These are phyloP conservation scores for Trachelus troglodyta DNA, from an alignment of 2,888 invertebrate species.

Conservation along the genomic window DNA sequence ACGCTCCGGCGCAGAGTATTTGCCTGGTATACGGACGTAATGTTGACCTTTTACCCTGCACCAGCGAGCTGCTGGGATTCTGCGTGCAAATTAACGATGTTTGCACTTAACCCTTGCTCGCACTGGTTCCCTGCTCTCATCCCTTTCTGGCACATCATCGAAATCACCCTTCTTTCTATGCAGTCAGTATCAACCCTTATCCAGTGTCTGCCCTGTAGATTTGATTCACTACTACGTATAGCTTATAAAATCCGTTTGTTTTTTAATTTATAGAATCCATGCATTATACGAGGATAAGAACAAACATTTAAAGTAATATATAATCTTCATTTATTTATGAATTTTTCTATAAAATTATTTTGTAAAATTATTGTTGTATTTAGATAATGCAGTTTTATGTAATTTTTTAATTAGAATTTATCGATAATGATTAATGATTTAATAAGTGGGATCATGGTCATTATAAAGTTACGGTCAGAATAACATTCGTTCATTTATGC, in stretches of 20 bases:
- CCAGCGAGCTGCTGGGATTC: conserved; percentile 35
- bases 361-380: background rate
- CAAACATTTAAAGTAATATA: background rate
- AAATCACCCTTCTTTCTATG: background rate
- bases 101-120: conserved; percentile 58
- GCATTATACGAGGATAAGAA: background rate
- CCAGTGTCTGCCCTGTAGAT: background rate
- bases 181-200: background rate
- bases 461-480: background rate
- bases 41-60: conserved; percentile 64
- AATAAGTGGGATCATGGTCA: background rate
- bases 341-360: background rate
- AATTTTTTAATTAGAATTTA: background rate
- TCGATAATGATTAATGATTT: background rate
- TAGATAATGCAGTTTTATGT: background rate
- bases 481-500: background rate
- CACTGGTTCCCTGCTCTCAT: conserved; percentile 2
- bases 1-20: conserved; percentile 62
- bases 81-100: conserved; percentile 64
- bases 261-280: background rate
- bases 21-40: conserved; percentile 51
- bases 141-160: background rate
- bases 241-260: background rate
- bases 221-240: background rate
- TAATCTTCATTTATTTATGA: background rate